phyloP scores from a whole-genome alignment of 2,797 vertebrate genomes.

The Danio tinwini region DNA sequence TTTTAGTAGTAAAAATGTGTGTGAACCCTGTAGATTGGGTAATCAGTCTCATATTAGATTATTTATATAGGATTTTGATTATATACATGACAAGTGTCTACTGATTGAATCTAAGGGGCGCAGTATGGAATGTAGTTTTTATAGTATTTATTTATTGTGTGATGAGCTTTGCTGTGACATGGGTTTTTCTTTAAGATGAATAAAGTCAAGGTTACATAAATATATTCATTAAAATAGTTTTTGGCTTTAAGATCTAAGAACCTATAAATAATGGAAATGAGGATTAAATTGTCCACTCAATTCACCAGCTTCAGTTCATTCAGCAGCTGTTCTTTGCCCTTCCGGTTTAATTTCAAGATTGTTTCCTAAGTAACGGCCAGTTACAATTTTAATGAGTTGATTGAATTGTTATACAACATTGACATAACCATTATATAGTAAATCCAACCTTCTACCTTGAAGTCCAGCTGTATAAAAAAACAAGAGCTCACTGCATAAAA shows the following conservation, averaged over 20 bases:
- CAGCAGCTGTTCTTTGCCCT: constrained; percentile 70
- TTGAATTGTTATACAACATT: constrained; percentile 46
- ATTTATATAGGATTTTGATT: background rate
- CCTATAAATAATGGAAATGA: background rate
- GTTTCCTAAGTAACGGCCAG: constrained; percentile 73
- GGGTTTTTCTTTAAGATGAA: background rate
- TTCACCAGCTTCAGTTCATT: background rate
- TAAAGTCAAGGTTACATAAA: background rate
- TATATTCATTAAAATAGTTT: background rate
- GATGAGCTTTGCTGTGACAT: background rate
- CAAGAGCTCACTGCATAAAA: no score
- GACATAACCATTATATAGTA: background rate
- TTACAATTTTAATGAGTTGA: constrained; percentile 62
- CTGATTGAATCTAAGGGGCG: background rate
- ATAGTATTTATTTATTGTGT: background rate
- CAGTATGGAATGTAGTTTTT: background rate
- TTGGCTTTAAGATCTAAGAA: background rate
- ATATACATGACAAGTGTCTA: background rate
- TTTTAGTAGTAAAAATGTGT: no score
- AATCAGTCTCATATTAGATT: background rate
- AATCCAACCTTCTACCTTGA: background rate
- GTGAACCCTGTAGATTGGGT: no score
- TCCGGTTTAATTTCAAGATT: constrained; percentile 62
- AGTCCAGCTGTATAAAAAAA: no score
- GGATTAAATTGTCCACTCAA: constrained; percentile 1